Evolutionary conservation across 2,888 invertebrate genomes (phyloP), one percentile per base, ranked within the genome.

Genomic region (Anorthoa munda): DNA sequence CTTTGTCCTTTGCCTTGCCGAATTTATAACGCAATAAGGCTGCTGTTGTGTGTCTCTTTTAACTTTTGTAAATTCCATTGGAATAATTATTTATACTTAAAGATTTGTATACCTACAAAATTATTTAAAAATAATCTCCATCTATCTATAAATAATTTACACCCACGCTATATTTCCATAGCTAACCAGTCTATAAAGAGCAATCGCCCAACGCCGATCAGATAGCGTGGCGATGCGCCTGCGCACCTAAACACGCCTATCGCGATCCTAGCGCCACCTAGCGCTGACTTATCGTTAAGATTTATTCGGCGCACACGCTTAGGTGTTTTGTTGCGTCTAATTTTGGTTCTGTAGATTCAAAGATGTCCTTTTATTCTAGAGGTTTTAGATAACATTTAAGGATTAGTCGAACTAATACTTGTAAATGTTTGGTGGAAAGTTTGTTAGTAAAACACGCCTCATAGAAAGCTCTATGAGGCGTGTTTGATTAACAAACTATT

Each of bases 211-310:
- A 74, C 72, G 82, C 82, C 64, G 83, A 87, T 87, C 90, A 83
- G 87, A 86, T 88, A 85, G 81, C 77, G 74, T 70, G 63, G 75
- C 84, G 82, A 86, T 87, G 86, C 86, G 87, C 90, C 69, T 82
- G 86, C 77, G 80, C 81, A 66, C 71, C 88, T 84, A 73, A 84
- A 91, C 85, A 84, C 75, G 91, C 88, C 88, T 91, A 93, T 93
- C 93, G 82, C 85, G 90, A 92, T 92, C 70, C 83, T 80, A 87
- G 86, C 91, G 89, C 91, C 93, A 92, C 93, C 93, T 92, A 92
- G 89, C 83, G 77, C 77, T 79, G 87, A 91, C 90, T 90, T 92
- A 93, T 93, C 92, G 84, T 85, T 81, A 82, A 89, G 92, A 93
- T 93, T 93, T 93, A 93, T 93, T 88, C 90, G 84, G 86, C 82